These are phyloP conservation scores for Salpingus planirostris DNA, from an alignment of 2,888 invertebrate species.

Conservation along the genomic window DNA sequence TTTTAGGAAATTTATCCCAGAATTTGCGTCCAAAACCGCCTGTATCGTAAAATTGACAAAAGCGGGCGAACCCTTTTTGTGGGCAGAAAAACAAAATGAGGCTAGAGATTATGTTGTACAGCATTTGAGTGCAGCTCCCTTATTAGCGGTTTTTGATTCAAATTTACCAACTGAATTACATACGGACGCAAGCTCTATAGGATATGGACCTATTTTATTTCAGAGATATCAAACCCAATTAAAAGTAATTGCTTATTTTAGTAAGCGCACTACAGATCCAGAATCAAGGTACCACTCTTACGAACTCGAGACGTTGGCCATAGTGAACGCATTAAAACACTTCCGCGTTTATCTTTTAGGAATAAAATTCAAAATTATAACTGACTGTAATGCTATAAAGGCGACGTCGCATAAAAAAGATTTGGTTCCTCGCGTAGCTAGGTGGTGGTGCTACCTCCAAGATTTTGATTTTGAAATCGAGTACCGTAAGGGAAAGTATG, in stretches of 20 bases:
- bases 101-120: background rate
- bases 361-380: slow-evolving; percentile 20
- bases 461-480: slow-evolving; percentile 6
- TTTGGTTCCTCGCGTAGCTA: slow-evolving; percentile 5
- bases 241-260: background rate
- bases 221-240: background rate
- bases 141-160: background rate
- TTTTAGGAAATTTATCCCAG: too few species aligned
- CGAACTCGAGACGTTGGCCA: slow-evolving; percentile 17
- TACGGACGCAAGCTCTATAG: background rate
- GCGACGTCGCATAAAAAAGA: slow-evolving; percentile 11
- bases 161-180: background rate
- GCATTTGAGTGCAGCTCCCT: background rate
- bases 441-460: slow-evolving; percentile 13
- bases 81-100: background rate
- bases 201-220: background rate
- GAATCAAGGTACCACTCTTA: background rate
- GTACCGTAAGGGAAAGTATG: slow-evolving; percentile 5
- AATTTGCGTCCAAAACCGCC: too few species aligned
- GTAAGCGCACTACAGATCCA: background rate
- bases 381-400: slow-evolving; percentile 28
- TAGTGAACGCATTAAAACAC: slow-evolving; percentile 21
- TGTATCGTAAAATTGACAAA: too few species aligned
- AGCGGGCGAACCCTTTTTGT: too few species aligned
- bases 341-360: slow-evolving; percentile 23